Base-by-base conservation (phyloP, 2,888 invertebrate species). In the Aromia moschata region DNA sequence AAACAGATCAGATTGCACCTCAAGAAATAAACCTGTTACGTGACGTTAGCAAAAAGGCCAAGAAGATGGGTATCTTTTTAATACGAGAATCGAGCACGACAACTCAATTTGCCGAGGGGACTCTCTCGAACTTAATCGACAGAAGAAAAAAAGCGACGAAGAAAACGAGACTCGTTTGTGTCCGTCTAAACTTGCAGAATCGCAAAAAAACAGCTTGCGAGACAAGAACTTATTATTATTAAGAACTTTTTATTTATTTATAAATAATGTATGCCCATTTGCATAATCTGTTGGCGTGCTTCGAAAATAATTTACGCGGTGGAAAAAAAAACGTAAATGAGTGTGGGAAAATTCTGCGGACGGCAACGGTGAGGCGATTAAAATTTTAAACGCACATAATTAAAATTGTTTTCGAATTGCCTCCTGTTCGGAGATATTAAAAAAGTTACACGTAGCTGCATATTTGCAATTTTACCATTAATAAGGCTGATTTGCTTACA, bases 201-300 rank as follows among this genome's bases (percentile, higher is more conserved):
- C 12, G 17, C 37, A 38, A 49, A 38, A 47, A 43, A 47, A 47
- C 37, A 20, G 37, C 18, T 47, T 33, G 25, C 18, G 49, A 38
- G 38, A 38, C 49, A 49, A 38, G 49, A 49, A 49, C 49, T 49
- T 49, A 49, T 49, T 49, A 49, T n/a, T n/a, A n/a, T n/a, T n/a
- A n/a, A n/a, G 15, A 25, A 3, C 38, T 49, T 49, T 60, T 56
- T 60, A 56, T 56, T 46, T 52, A 41, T 56, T 56, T 52, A 54
- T 58, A 54, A 46, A 54, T 58, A 45, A 60, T 56, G 45, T 56
- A 52, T 60, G 51, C 31, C 25, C 37, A 60, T 60, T 60, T 56
- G 60, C 55, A 55, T 60, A 56, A 51, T 60, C 56, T 46, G 25
- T 46, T 46, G 54, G 55, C 54, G 45, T 59, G 59, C 59, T 55